Evolutionary conservation across 2,113 vertebrate genomes (phyloP).

Genomic region (Rafetus swinhoei): DNA sequence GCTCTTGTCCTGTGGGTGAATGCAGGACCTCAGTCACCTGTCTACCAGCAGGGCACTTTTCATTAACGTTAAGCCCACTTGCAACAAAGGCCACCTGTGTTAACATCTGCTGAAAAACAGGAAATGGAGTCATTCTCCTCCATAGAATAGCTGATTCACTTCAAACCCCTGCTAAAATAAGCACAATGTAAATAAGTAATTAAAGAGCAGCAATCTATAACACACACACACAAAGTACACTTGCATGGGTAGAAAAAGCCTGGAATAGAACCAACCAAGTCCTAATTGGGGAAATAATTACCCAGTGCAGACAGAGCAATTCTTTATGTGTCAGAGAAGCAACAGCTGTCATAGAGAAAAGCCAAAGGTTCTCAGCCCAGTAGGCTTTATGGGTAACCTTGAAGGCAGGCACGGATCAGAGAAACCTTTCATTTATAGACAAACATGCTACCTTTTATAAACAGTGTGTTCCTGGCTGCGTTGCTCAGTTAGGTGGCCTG

Average conservation of each 20-base stretch:
- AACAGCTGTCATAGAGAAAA: not conserved
- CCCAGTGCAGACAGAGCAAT: not conserved
- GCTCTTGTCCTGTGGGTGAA: not conserved
- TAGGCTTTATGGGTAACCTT: not conserved
- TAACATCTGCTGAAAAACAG: not conserved
- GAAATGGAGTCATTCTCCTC: not conserved
- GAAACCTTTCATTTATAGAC: not conserved
- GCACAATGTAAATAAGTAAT: not conserved
- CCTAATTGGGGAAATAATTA: rapidly evolving
- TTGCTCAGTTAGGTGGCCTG: not conserved
- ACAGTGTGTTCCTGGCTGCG: not conserved
- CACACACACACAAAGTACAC: not conserved
- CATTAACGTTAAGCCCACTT: not conserved
- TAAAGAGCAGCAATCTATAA: not conserved
- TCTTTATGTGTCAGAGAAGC: not conserved
- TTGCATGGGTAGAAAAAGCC: not conserved
- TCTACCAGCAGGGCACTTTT: not conserved
- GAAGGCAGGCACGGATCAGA: not conserved
- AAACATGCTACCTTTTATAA: not conserved
- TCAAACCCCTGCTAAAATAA: not conserved
- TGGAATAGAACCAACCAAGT: not conserved
- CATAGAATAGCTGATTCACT: not conserved
- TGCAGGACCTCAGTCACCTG: not conserved
- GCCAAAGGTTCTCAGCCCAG: not conserved
- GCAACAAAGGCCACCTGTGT: not conserved